A percentile compares a stretch with the other conserved stretches of the same genome.
These are phyloP conservation scores for Lithophane socia DNA, from an alignment of 2,888 invertebrate genomes.

Conservation along the genomic window DNA sequence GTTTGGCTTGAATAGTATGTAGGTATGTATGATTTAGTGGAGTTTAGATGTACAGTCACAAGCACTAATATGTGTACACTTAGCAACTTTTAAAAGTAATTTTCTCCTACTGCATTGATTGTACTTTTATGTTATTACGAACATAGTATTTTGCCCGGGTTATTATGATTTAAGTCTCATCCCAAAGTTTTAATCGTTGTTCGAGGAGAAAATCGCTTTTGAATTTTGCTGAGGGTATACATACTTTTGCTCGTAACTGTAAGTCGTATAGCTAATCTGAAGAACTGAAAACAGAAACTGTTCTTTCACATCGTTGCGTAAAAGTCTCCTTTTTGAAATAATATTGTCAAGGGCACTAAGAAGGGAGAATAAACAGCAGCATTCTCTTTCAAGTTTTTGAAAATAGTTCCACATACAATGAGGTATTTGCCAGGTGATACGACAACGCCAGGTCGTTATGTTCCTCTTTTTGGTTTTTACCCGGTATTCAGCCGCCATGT, in stretches of 20 bases:
- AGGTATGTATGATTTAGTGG: too few relatives aligned
- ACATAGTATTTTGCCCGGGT: too few relatives aligned
- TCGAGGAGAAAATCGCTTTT: too few relatives aligned
- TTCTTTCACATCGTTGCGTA: not conserved
- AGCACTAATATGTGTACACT: too few relatives aligned
- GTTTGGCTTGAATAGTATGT: not conserved
- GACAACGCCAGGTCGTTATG: too few relatives aligned
- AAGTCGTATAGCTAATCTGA: not conserved
- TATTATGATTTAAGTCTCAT: too few relatives aligned
- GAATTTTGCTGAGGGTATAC: too few relatives aligned
- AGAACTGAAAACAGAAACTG: not conserved
- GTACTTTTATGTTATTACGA: too few relatives aligned
- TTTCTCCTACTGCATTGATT: too few relatives aligned
- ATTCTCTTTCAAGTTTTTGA: not conserved
- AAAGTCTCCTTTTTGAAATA: not conserved
- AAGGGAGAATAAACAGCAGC: not conserved
- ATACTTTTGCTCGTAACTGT: not conserved
- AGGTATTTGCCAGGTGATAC: not conserved
- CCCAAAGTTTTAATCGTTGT: too few relatives aligned
- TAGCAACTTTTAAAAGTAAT: too few relatives aligned
- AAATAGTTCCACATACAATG: not conserved
- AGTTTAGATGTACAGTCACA: not conserved
- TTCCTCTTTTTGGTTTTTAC: not conserved
- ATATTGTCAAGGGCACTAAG: too few relatives aligned
- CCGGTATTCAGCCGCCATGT: constrained; percentile 4